Percentiles rank a stretch among this genome's conserved stretches.
These are phyloP conservation scores for Plecturocebus donacophilus DNA, from an alignment of 2,113 vertebrate species.

Conservation along the genomic window DNA sequence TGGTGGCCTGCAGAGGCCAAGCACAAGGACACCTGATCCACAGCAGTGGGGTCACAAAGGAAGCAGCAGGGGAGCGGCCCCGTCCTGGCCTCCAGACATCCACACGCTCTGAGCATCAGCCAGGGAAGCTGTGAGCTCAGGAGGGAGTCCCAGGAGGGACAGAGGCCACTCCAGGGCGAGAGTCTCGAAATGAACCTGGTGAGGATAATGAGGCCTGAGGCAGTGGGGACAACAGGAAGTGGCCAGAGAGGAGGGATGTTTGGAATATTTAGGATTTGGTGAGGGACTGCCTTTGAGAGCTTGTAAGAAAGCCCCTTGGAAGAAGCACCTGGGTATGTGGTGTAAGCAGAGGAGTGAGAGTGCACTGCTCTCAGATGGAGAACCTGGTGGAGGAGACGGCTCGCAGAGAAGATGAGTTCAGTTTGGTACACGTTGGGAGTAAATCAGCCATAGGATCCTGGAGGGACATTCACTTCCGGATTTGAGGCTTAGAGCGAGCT, in stretches of 20 bases:
- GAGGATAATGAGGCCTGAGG: neutral
- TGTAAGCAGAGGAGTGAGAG: neutral
- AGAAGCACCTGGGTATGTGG: neutral
- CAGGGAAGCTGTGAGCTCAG: neutral
- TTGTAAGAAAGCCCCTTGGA: neutral
- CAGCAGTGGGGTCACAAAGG: accelerated
- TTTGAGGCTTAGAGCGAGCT: neutral
- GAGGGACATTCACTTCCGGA: neutral
- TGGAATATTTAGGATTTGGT: neutral
- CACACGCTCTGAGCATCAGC: accelerated
- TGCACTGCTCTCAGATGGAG: accelerated
- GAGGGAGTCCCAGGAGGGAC: neutral
- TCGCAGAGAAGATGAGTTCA: neutral
- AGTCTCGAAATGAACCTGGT: neutral
- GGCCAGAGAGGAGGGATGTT: neutral
- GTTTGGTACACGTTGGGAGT: neutral
- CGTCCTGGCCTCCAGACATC: neutral
- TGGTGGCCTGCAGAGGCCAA: neutral
- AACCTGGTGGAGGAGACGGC: neutral
- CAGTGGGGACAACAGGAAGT: neutral
- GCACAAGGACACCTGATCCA: neutral
- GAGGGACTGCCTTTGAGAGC: neutral
- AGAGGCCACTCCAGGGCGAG: neutral
- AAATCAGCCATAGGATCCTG: neutral
- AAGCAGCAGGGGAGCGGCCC: neutral